phyloP scores from a whole-genome alignment of 2,113 vertebrate species.

The Corapipo altera region DNA sequence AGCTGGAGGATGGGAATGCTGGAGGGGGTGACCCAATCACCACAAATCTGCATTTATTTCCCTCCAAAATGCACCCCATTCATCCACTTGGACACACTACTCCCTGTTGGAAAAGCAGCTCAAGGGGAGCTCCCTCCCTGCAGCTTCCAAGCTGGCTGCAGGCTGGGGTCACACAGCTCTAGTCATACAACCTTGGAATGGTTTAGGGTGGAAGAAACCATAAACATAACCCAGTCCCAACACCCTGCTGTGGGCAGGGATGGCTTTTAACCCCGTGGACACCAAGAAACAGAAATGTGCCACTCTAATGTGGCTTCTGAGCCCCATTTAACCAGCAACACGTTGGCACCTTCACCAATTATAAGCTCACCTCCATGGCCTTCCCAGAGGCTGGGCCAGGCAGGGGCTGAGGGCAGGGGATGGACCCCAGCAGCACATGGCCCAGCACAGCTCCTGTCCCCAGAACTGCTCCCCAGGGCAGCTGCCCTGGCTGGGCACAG shows the following conservation, averaged over 20 bases:
- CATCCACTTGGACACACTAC: rapidly evolving
- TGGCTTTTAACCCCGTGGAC: not conserved
- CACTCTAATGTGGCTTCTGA: not conserved
- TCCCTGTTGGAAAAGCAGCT: not conserved
- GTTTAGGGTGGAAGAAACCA: not conserved
- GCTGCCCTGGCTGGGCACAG: not conserved
- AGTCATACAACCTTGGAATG: not conserved
- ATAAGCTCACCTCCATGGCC: no score
- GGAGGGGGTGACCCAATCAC: not conserved
- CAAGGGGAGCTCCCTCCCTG: not conserved
- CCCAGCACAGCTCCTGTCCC: not conserved
- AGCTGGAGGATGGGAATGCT: not conserved
- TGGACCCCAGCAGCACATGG: not conserved
- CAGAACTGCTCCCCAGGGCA: not conserved
- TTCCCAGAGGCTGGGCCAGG: not conserved
- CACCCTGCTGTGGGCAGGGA: not conserved
- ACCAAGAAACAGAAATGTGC: not conserved
- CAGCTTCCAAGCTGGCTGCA: not conserved
- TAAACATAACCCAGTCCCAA: not conserved
- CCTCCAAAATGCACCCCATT: not conserved
- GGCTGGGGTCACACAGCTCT: not conserved
- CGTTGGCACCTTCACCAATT: no score
- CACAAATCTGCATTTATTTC: not conserved
- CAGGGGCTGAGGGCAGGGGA: not conserved
- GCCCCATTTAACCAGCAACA: not conserved